A percentile compares a stretch with the other conserved stretches of the same genome.
Conservation (phyloP, 2,113 vertebrate genomes). For the Ptilonorhynchus violaceus region DNA sequence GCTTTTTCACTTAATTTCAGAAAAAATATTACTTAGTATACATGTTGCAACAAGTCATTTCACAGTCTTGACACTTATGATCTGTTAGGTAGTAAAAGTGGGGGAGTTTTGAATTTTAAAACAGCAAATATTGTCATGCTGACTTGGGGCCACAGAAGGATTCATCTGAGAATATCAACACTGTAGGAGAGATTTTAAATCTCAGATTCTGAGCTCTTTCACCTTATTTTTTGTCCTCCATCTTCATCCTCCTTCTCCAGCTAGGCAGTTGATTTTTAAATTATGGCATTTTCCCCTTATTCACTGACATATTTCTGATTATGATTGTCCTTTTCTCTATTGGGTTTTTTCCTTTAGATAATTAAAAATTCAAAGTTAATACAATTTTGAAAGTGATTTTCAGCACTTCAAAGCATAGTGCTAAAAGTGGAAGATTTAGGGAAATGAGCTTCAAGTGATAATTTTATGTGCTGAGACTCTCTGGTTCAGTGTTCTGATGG, state of each 20-base stretch:
- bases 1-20: not conserved
- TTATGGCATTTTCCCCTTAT: not conserved
- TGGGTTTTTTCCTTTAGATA: not conserved
- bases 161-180: not conserved
- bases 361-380: not conserved
- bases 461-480: not conserved
- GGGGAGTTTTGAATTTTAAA: not conserved
- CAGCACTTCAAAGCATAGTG: not conserved
- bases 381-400: not conserved
- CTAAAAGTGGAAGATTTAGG: not conserved
- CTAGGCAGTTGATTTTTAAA: not conserved
- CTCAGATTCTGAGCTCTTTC: not conserved
- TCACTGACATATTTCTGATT: not conserved
- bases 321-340: not conserved
- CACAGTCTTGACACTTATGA: not conserved
- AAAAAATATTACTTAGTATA: not conserved
- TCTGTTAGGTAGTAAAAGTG: not conserved
- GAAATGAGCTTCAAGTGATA: not conserved
- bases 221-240: not conserved
- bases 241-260: not conserved
- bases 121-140: not conserved
- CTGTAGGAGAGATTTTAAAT: not conserved
- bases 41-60: not conserved
- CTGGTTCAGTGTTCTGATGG: not conserved
- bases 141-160: not conserved